phyloP scores from a whole-genome alignment of 1,140 invertebrate genomes.

The Heterodera schachtii region DNA sequence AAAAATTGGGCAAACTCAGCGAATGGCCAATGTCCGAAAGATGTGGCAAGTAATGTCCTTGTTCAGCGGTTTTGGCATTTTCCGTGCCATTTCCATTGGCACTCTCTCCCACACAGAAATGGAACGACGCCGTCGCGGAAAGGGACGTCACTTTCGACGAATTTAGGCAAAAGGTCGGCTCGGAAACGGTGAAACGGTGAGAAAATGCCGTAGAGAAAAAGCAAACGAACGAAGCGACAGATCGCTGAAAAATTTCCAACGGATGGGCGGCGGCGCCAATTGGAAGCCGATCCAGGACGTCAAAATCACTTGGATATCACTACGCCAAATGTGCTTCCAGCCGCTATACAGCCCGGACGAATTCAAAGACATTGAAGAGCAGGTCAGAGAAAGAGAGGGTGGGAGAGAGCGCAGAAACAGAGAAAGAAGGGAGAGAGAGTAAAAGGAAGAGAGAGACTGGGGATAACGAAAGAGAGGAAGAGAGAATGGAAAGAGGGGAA shows the following conservation, averaged over 20 bases:
- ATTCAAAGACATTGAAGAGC: constrained; percentile 55
- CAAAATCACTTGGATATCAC: constrained; percentile 58
- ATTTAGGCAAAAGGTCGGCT: constrained; percentile 55
- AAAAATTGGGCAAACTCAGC: constrained; percentile 30
- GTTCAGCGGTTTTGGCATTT: neutral
- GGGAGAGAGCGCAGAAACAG: neutral
- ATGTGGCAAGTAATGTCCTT: constrained; percentile 32
- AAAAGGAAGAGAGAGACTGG: too few relatives aligned
- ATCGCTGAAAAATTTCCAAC: constrained; percentile 57
- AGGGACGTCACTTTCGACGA: constrained; percentile 56
- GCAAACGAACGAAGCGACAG: constrained; percentile 15
- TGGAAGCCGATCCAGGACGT: constrained; percentile 49
- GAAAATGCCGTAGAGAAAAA: neutral
- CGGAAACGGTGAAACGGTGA: constrained; percentile 45
- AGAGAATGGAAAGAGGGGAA: too few relatives aligned
- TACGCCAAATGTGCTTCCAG: constrained; percentile 59
- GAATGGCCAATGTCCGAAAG: constrained; percentile 28
- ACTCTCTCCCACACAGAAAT: constrained; percentile 39
- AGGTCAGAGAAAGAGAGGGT: constrained; percentile 34
- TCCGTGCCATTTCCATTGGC: constrained; percentile 15
- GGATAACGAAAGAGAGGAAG: too few relatives aligned
- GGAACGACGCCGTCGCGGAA: constrained; percentile 50
- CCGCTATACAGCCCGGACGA: constrained; percentile 54
- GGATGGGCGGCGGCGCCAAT: constrained; percentile 55
- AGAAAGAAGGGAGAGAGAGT: too few relatives aligned